Evolutionary conservation across 2,113 vertebrate species (phyloP), one percentile per base, ranked within the genome.

Genomic region (Tetraodon nigroviridis): DNA sequence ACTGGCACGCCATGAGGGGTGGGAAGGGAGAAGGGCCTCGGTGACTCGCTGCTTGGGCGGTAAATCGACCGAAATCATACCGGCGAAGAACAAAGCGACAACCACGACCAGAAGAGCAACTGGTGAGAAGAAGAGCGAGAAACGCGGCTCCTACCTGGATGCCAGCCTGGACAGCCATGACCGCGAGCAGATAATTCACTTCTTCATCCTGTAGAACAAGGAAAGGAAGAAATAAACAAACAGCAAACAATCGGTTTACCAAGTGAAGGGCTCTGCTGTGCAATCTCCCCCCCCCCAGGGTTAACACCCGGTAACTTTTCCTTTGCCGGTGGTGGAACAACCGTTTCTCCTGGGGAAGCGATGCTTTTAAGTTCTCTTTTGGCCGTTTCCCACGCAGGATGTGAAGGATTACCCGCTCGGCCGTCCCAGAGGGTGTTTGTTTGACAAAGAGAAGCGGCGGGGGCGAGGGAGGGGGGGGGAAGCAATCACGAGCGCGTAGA

Each of bases 101-200:
- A 46, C 4, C 15, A n/a, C 2, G 44, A n/a, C 4, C 44, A 46
- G n/a, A 8, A 27, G 24, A 15, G 6, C 1, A 44, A 13, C 42
- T 44, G 3, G 41, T 16, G 15, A 16, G 13, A 44, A 14, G 3
- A 44, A 44, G 3, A 44, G 7, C 4, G 13, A 44, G 13, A 44
- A 44, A 44, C 24, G 24, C 24, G 24, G 27, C 50, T 10, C 78
- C 50, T 77, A 90, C 89, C 88, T 89, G 88, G 70, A 87, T 76
- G 62, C 87, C 87, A 56, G 84, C 59, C 81, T 90, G 88, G 77
- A 90, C 80, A 58, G 88, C 87, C 89, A 90, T 90, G 61, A 63
- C 71, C 59, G 67, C 12, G 19, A 7, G 47, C 37, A 13, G 56
- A 19, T 12, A 50, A 46, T 12, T 88, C 80, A 86, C 76, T 74